Evolutionary conservation across 1,140 invertebrate genomes (phyloP), one percentile per base, ranked within the genome.

Genomic region (Vollenhovia emeryi): DNA sequence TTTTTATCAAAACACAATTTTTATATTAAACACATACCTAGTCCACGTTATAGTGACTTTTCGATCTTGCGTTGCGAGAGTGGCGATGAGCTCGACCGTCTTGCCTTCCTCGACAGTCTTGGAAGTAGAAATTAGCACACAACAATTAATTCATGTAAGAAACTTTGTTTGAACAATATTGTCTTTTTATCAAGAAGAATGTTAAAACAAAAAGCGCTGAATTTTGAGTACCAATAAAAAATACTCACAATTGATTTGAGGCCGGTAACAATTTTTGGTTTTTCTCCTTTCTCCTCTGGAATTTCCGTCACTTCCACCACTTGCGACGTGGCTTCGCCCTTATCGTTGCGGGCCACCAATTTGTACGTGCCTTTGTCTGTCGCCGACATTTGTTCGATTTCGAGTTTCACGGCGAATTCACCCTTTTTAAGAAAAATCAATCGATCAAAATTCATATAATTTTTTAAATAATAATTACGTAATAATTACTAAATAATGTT

Each of bases 261-360:
- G 90, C 96, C 97, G 90, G 97, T 97, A 62, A 96, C 96, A 89
- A 98, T 96, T 91, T 97, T 96, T 5, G 96, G 96, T 92, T 96
- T 96, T 78, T 95, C 94, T 68, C 94, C 93, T 82, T 97, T 13
- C n/a, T 55, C 97, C 90, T 97, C 96, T 7, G 97, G 97, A 89
- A 98, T 96, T 90, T 98, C 97, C 50, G 96, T 96, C 13, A 99
- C 96, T 94, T 98, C 97, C 0, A 99, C 98, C 74, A 97, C 96
- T 94, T 98, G 97, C n/a, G 98, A 99, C 40, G 97, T 97, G 1
- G 98, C 98, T 95, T 99, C 98, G 85, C 98, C 98, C 94, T 99
- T 99, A 91, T 98, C 98, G 91, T 99, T 99, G 92, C 98, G 98
- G 8, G 98, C 98, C 0, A 98, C 96, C 84, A 99, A 95, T 94